A percentile compares a stretch with the other conserved stretches of the same genome.
Conservation (phyloP, 92 coral and sea anemone genomes). For the Siderastrea siderea region DNA sequence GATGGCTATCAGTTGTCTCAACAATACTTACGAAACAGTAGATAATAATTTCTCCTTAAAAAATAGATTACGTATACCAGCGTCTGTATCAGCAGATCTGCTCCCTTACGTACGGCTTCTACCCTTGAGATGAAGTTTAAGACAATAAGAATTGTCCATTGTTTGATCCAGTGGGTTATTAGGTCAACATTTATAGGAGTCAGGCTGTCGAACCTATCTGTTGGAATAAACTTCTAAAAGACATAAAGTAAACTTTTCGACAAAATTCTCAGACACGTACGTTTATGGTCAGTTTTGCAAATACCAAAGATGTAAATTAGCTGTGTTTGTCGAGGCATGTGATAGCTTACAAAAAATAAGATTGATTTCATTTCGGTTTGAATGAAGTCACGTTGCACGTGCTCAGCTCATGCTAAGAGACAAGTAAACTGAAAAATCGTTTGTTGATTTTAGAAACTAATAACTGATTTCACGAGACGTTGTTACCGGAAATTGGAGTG, state of each 20-base stretch:
- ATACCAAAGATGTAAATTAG: neutral
- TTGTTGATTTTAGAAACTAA: neutral
- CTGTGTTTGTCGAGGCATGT: neutral
- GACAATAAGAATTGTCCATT: too few relatives aligned
- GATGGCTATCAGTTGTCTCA: too few relatives aligned
- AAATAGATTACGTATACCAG: too few relatives aligned
- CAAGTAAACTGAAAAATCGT: neutral
- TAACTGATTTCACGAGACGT: conserved; percentile 13
- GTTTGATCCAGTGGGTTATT: too few relatives aligned
- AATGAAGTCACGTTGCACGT: neutral
- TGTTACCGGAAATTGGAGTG: conserved; percentile 17
- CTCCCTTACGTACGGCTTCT: too few relatives aligned
- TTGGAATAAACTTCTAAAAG: too few relatives aligned
- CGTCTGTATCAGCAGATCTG: too few relatives aligned
- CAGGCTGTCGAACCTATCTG: too few relatives aligned
- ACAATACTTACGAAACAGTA: too few relatives aligned
- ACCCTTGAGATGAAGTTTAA: too few relatives aligned
- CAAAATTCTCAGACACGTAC: neutral
- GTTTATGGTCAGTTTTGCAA: neutral
- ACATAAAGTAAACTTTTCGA: neutral
- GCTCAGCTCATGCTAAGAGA: neutral
- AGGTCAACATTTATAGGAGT: too few relatives aligned
- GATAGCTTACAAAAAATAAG: neutral
- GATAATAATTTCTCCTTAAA: too few relatives aligned
- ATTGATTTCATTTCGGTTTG: neutral